These are phyloP conservation scores for Anolis carolinensis DNA, from an alignment of 2,113 vertebrate genomes.

Conservation along the genomic window DNA sequence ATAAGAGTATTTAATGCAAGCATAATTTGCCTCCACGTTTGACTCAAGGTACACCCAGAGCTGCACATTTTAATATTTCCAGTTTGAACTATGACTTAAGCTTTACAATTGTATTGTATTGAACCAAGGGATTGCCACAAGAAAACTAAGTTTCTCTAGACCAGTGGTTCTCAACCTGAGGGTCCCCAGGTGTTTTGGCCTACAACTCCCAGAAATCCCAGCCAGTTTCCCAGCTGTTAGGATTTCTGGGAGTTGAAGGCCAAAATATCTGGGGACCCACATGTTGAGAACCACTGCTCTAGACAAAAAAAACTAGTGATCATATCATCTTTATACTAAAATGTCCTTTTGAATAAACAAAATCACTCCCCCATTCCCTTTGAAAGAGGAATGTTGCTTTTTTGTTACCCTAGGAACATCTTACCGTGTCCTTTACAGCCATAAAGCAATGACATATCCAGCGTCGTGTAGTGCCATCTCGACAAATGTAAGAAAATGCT, in stretches of 20 bases:
- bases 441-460: conserved; percentile 99
- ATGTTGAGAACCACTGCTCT: no score
- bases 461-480: conserved; percentile 96
- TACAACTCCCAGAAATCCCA: no score
- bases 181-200: no score
- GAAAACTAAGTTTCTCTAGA: rapidly evolving
- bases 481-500: conserved; percentile 98
- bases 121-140: conserved; percentile 10
- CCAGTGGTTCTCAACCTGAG: no score
- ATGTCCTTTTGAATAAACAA: conserved; percentile 4
- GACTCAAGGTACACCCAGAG: background rate
- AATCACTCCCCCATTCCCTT: background rate
- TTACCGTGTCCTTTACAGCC: conserved; percentile 97
- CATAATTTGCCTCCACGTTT: background rate
- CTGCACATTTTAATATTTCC: background rate
- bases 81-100: background rate
- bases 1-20: background rate
- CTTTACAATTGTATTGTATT: background rate
- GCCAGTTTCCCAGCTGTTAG: no score
- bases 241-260: no score
- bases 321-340: conserved; percentile 13
- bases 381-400: background rate
- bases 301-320: conserved; percentile 43
- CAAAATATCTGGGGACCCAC: no score
- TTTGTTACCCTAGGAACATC: conserved; percentile 47